Evolutionary conservation across 2,113 vertebrate genomes (phyloP).

Genomic region (Salminus brasiliensis): DNA sequence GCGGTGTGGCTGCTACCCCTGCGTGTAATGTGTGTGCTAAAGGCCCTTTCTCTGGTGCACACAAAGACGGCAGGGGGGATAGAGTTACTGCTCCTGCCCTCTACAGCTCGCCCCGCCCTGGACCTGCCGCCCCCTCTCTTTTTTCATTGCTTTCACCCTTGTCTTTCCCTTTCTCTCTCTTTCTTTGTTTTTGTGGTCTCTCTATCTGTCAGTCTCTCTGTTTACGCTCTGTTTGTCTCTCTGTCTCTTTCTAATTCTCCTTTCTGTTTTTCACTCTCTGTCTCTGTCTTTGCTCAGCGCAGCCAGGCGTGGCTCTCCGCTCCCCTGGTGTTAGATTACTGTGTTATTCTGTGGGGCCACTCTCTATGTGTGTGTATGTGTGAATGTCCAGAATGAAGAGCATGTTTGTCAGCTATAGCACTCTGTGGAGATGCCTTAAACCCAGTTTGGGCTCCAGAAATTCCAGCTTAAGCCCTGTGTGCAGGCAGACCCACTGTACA

Average conservation of each 20-base stretch:
- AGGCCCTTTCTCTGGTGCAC: conserved; percentile 41
- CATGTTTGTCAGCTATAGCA: conserved; percentile 18
- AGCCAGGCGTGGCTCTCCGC: conserved; percentile 50
- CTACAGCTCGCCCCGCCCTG: conserved; percentile 22
- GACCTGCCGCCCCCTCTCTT: not conserved
- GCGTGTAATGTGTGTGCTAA: conserved; percentile 41
- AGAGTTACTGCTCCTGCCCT: conserved; percentile 29
- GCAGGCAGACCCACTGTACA: not conserved
- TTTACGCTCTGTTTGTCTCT: not conserved
- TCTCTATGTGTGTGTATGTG: conserved; percentile 30
- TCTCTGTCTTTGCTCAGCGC: conserved; percentile 17
- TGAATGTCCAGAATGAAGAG: conserved; percentile 35
- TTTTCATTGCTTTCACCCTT: not conserved
- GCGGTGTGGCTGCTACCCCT: not conserved
- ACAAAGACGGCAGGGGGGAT: conserved; percentile 46
- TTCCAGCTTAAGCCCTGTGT: conserved; percentile 1
- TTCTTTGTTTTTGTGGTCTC: not conserved
- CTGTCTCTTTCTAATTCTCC: not conserved
- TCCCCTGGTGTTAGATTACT: conserved; percentile 54
- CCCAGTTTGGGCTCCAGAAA: not conserved
- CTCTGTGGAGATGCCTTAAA: conserved; percentile 9
- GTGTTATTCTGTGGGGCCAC: conserved; percentile 33
- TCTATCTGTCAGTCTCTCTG: not conserved
- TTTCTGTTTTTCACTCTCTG: conserved; percentile 8
- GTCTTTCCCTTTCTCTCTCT: not conserved